Evolutionary conservation across 2,113 vertebrate species (phyloP), one percentile per base, ranked within the genome.

Genomic region (Chlorocebus sabaeus): DNA sequence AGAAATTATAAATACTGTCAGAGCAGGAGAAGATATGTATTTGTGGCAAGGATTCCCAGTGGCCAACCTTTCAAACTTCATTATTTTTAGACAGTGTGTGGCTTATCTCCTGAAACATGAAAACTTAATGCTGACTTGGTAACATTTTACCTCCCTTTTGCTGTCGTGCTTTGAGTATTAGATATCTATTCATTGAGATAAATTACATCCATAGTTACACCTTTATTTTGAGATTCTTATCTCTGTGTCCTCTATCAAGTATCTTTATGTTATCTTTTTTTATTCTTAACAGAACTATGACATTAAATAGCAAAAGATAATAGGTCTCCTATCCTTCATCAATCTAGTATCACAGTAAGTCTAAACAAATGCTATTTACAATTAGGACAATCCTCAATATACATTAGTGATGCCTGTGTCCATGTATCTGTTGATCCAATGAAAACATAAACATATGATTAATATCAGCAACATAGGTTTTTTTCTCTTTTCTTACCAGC

Each of bases 101-200:
- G 16, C 20, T 93, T 96, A 81, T 90, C 79, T 97, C 40, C 30
- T 87, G 70, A 84, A 97, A 98, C 45, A 87, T 72, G 38, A 96
- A 97, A 93, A 86, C 25, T 43, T 84, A 78, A 89, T 50, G 48
- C 75, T 82, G 78, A 94, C 40, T 75, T 95, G 40, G 35, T 10
- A 93, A 43, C 13, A 50, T 27, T 84, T 70, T 72, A 48, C 11
- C 38, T 94, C 40, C 27, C 10, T 84, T 48, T 90, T 35, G 38
- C 22, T 30, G 22, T 35, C 16, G 16, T 5, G 45, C 5, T 95
- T 59, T 81, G n/a, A 88, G 10, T 64, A 57, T 20, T 88, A 89
- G 16, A 22, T 79, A 59, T 43, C n/a, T 83, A 59, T 87, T 75
- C 14, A 67, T 61, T 40, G 32, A 96, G 6, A 38, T 87, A 87